Base-by-base conservation (phyloP, 2,113 vertebrate species). In the Chaetops frenatus region DNA sequence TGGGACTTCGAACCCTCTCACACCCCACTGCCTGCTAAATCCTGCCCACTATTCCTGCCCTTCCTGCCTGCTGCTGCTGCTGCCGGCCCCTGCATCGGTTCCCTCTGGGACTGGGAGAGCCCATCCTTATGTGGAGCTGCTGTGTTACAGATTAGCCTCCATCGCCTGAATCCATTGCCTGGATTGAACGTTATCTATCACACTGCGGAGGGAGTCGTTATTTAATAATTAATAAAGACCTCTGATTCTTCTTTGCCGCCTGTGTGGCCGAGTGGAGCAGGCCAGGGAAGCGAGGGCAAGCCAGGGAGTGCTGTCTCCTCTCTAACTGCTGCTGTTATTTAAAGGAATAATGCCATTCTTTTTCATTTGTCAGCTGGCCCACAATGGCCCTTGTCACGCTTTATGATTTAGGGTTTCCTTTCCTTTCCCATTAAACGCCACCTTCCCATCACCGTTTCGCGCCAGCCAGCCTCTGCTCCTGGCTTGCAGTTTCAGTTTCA, bases 181-280 rank as follows among this genome's bases (percentile, higher is more conserved):
- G 91, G 96, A 97, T 90, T 95, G 96, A 97, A 79, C 3, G 61
- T 97, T 98, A 98, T 98, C 97, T 96, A 97, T 98, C 98, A 98
- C 10, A 7, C 78, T 61, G 50, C 28, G 61, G 83, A 93, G 93
- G 88, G 90, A 98, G 97, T 98, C 92, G 94, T 98, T 97, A 97
- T 96, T 98, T 98, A 98, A 98, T 98, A 98, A 98, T 98, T 98
- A 98, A 98, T 98, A 98, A 98, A 98, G 98, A 97, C 96, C 96
- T 95, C 91, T 90, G 94, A 92, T 96, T 94, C 90, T 95, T 97
- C 93, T 83, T 93, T 5, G 17, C 94, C 3, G 88, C 51, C 88
- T 96, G 95, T 45, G 17, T 74, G 95, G 97, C 92, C 22, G 78
- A 92, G 91, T 15, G 8, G 93, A 90, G 92, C 53, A 53, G 96